phyloP scores from a whole-genome alignment of 2,888 invertebrate species.

The Bursaphelenchus okinawaensis region DNA sequence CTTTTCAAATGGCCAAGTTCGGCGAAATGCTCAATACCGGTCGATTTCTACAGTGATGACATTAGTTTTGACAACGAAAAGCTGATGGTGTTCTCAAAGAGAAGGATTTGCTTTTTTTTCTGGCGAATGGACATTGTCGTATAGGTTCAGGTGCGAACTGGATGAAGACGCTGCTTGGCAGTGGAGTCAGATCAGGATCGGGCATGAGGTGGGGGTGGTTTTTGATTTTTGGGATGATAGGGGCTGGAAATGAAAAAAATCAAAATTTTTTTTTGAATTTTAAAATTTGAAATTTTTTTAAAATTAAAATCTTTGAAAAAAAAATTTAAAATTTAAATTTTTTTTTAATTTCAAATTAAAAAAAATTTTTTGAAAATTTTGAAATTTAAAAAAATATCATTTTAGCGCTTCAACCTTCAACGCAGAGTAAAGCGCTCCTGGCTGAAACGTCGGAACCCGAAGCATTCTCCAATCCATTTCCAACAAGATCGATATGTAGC shows the following conservation, averaged over 20 bases:
- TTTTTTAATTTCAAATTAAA: too few relatives aligned
- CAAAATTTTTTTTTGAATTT: too few relatives aligned
- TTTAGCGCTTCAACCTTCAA: conserved; percentile 10
- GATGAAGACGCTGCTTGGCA: conserved; percentile 11
- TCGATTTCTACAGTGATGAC: conserved; percentile 25
- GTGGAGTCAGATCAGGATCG: conserved; percentile 13
- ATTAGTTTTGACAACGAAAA: conserved; percentile 32
- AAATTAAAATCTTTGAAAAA: conserved; percentile 11
- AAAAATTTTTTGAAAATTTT: too few relatives aligned
- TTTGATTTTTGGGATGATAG: background rate
- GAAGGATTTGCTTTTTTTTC: conserved; percentile 22
- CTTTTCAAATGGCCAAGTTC: conserved; percentile 34
- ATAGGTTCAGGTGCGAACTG: conserved; percentile 26
- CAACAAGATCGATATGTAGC: conserved; percentile 51
- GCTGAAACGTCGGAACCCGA: conserved; percentile 48
- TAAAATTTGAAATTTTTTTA: too few relatives aligned
- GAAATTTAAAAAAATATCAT: too few relatives aligned
- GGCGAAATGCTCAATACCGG: conserved; percentile 11
- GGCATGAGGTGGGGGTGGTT: conserved; percentile 1
- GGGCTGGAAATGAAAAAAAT: too few relatives aligned
- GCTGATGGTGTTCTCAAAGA: conserved; percentile 33
- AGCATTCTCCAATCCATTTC: conserved; percentile 48
- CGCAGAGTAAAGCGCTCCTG: conserved; percentile 38
- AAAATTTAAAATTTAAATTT: too few relatives aligned
- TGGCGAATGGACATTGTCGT: conserved; percentile 22